Conservation (phyloP, 1,140 invertebrate species). For the Meloidogyne chitwoodi region DNA sequence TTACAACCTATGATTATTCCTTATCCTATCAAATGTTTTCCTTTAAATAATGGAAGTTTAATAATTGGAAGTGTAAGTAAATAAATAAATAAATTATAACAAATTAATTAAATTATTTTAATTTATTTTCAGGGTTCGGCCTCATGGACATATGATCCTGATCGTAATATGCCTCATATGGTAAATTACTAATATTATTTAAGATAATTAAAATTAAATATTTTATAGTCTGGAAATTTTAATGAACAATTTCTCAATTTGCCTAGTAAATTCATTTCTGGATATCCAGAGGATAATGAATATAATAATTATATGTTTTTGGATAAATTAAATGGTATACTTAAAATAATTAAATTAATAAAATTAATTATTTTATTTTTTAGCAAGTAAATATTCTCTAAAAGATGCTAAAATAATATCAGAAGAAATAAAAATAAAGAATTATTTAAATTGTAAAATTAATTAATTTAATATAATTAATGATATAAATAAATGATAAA, state of each 20-base stretch:
- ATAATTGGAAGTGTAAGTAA: neutral
- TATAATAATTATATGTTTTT: neutral
- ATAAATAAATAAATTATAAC: neutral
- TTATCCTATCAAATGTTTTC: neutral
- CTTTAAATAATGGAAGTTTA: neutral
- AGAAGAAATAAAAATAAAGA: neutral
- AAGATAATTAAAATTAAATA: neutral
- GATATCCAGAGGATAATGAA: neutral
- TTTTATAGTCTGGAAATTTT: neutral
- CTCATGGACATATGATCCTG: neutral
- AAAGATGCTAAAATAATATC: neutral
- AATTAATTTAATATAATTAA: neutral
- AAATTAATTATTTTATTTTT: neutral
- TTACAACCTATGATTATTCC: neutral
- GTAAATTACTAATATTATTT: neutral
- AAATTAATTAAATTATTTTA: too few relatives aligned
- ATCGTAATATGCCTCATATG: neutral
- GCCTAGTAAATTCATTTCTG: neutral
- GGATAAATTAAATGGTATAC: neutral
- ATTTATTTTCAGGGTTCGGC: neutral
- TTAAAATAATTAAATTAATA: neutral
- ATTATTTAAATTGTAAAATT: neutral
- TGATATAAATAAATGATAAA: too few relatives aligned
- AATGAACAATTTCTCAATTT: neutral
- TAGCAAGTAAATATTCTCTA: neutral